These are phyloP conservation scores for Magallana angulata DNA, from an alignment of 1,140 invertebrate genomes.

Conservation along the genomic window DNA sequence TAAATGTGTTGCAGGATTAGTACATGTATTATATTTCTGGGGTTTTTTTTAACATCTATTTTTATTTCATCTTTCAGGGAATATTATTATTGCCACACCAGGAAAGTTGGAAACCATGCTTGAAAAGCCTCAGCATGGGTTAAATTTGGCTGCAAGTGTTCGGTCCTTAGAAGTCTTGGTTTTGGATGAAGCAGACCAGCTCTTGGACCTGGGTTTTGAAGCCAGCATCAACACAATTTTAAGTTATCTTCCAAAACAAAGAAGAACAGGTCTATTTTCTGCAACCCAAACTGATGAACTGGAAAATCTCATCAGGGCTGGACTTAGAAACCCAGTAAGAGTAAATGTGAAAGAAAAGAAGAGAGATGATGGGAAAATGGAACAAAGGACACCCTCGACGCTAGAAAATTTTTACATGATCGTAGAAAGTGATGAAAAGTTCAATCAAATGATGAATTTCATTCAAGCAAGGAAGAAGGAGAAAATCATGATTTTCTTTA, in stretches of 20 bases:
- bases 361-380: slow-evolving; percentile 43
- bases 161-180: slow-evolving; percentile 94
- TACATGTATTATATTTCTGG: no score
- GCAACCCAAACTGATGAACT: slow-evolving; percentile 99
- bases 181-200: slow-evolving; percentile 97
- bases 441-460: slow-evolving; percentile 87
- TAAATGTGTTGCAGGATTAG: no score
- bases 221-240: slow-evolving; percentile 93
- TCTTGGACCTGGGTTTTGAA: slow-evolving; percentile 96
- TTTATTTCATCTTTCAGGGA: slow-evolving; percentile 77
- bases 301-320: slow-evolving; percentile 93
- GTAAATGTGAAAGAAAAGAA: slow-evolving; percentile 93
- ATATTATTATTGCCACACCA: slow-evolving; percentile 95
- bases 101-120: slow-evolving; percentile 94
- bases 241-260: slow-evolving; percentile 92
- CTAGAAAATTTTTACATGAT: slow-evolving; percentile 92
- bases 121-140: slow-evolving; percentile 80
- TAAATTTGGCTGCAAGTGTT: slow-evolving; percentile 84
- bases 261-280: slow-evolving; percentile 97
- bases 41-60: no score
- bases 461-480: slow-evolving; percentile 83
- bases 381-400: slow-evolving; percentile 87
- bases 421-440: slow-evolving; percentile 88
- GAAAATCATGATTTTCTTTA: slow-evolving; percentile 96
- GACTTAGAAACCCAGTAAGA: slow-evolving; percentile 95